Evolutionary conservation across 2,113 vertebrate species (phyloP), one percentile per base, ranked within the genome.

Genomic region (Callospermophilus lateralis): DNA sequence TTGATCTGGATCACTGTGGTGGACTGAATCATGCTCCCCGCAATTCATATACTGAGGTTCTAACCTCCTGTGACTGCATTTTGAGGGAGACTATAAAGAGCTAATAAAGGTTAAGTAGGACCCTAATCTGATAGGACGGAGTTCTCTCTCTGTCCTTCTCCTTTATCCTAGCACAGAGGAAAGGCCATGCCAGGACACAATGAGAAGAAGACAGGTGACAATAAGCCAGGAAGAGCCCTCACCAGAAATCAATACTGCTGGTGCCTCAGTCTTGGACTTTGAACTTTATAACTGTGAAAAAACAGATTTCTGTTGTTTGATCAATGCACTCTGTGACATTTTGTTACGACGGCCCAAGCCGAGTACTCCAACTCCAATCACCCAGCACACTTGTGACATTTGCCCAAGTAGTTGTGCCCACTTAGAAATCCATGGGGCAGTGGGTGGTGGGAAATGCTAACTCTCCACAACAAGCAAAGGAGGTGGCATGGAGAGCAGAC

Each of bases 21-120:
- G 4, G 24, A 1, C 7, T 8, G 12, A 20, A 37, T 3, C 39
- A 9, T n/a, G 10, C 26, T 48, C 16, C 1, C 0, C 70, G 7
- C 4, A n/a, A 65, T 84, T 84, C 42, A 39, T 39, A 51, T 84
- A 55, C 4, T 4, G 20, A 61, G 28, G 20, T 81, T 1, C 39
- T 61, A 28, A 81, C 32, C 45, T 22, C 7, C 68, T 61, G 13
- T 13, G 30, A 61, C 39, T 73, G 3, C 48, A 51, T 37, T 51
- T 92, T 51, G 51, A 84, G 42, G 22, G 74, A 37, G 26, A 22
- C 20, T 48, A 30, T 74, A 32, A 65, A 22, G 55, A 65, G 30
- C 8, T 76, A 92, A 37, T 74, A 32, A 83, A 83, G 37, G 34
- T 48, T 72, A 63, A 63, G 32, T n/a, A 45, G 11, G 26, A 8